phyloP scores from a whole-genome alignment of 1,140 invertebrate genomes.

The Drosophila seguyi region DNA sequence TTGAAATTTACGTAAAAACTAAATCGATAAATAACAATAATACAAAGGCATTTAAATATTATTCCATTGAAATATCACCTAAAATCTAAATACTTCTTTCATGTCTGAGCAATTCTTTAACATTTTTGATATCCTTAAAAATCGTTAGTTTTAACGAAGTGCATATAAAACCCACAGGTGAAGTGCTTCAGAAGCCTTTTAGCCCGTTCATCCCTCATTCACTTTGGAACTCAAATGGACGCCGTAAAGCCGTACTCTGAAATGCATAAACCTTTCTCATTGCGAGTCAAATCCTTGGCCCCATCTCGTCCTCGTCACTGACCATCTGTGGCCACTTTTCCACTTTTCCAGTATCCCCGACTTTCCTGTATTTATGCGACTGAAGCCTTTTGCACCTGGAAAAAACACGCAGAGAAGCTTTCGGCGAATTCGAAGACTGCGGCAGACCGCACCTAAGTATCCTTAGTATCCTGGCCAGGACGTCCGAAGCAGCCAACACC shows the following conservation, averaged over 20 bases:
- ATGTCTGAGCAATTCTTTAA: not conserved
- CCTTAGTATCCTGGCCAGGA: constrained; percentile 32
- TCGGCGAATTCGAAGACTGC: constrained; percentile 25
- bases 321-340: constrained; percentile 9
- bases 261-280: constrained; percentile 45
- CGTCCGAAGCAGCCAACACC: constrained; percentile 20
- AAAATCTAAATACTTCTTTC: not conserved
- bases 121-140: not conserved
- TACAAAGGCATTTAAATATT: too few species aligned
- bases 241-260: constrained; percentile 28
- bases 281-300: constrained; percentile 33
- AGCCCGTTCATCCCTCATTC: constrained; percentile 1
- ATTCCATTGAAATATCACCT: not conserved
- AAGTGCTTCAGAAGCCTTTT: constrained; percentile 5
- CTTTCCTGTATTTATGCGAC: constrained; percentile 8
- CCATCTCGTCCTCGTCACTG: constrained; percentile 30
- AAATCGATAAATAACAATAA: too few species aligned
- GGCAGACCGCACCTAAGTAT: constrained; percentile 46
- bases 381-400: constrained; percentile 44
- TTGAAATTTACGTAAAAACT: too few species aligned
- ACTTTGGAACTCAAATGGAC: constrained; percentile 41
- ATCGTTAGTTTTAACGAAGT: not conserved
- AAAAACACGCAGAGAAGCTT: constrained; percentile 46
- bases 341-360: not conserved
- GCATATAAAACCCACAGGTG: not conserved